Evolutionary conservation across 2,113 vertebrate genomes (phyloP).

Genomic region (Cynocephalus volans): DNA sequence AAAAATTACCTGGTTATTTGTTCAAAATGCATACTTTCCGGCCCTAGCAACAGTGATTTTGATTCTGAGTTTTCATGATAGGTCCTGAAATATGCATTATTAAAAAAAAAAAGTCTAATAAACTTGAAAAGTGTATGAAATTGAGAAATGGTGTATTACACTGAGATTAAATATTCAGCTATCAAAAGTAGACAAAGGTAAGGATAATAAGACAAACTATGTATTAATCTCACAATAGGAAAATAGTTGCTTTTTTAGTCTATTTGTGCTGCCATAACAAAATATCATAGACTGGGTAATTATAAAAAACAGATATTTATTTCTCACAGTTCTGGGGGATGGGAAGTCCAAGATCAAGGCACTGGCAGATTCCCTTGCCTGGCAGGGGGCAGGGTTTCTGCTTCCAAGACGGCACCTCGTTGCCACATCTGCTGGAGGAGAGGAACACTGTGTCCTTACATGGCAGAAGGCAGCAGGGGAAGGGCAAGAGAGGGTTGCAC

Average conservation of each 20-base stretch:
- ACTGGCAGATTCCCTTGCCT: too few species aligned
- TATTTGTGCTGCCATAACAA: too few species aligned
- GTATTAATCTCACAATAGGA: background rate
- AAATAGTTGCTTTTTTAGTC: background rate
- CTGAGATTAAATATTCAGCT: background rate
- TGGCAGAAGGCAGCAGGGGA: too few species aligned
- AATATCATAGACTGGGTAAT: too few species aligned
- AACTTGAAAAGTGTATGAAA: background rate
- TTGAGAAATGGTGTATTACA: background rate
- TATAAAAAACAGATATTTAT: too few species aligned
- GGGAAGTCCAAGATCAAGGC: too few species aligned
- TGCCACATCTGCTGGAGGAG: too few species aligned
- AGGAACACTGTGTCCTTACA: too few species aligned
- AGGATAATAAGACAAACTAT: background rate
- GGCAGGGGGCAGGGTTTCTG: too few species aligned
- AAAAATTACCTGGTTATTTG: background rate
- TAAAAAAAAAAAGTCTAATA: background rate
- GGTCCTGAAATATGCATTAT: background rate
- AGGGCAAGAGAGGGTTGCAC: too few species aligned
- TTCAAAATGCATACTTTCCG: slow-evolving; percentile 3
- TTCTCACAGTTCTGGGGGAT: too few species aligned
- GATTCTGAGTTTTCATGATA: background rate
- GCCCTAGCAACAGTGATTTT: background rate
- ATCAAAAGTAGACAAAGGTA: background rate
- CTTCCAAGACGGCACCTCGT: too few species aligned